phyloP scores from a whole-genome alignment of 2,888 invertebrate species.

The Sinodicranocentrus sp. region DNA sequence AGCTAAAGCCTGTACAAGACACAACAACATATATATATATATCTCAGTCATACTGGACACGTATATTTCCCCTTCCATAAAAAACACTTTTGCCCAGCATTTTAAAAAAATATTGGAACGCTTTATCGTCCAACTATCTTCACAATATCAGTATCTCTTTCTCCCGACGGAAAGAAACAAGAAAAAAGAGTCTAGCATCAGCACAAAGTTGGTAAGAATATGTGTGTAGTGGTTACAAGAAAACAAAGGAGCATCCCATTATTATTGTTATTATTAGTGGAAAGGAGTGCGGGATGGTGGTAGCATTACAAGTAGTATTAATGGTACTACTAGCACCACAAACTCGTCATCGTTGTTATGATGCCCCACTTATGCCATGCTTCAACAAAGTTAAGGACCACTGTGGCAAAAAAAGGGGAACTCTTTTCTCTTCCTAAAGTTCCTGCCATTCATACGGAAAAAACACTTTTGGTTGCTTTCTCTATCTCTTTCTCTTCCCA shows the following conservation, averaged over 20 bases:
- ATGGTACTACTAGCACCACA: slow-evolving; percentile 50
- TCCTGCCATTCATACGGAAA: slow-evolving; percentile 53
- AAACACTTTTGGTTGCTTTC: slow-evolving; percentile 2
- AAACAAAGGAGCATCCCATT: slow-evolving; percentile 57
- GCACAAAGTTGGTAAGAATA: not conserved
- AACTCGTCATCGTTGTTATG: slow-evolving; percentile 61
- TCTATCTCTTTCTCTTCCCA: not conserved
- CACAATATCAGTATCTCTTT: slow-evolving; percentile 28
- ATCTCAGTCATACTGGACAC: not conserved
- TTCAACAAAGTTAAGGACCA: slow-evolving; percentile 49
- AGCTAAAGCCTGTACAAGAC: too few relatives aligned
- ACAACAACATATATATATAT: too few relatives aligned
- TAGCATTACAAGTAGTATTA: slow-evolving; percentile 40
- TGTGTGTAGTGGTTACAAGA: not conserved
- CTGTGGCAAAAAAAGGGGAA: slow-evolving; percentile 33
- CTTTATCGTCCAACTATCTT: too few relatives aligned
- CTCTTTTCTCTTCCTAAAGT: slow-evolving; percentile 38
- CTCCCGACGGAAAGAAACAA: not conserved
- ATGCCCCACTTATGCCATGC: slow-evolving; percentile 62
- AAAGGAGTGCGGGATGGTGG: too few relatives aligned
- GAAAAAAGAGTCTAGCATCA: not conserved
- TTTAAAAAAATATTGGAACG: not conserved
- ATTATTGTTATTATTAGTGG: slow-evolving; percentile 58
- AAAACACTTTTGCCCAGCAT: not conserved
- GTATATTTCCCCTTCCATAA: slow-evolving; percentile 13